phyloP scores from a whole-genome alignment of 2,797 vertebrate genomes.

The Danio tinwini region DNA sequence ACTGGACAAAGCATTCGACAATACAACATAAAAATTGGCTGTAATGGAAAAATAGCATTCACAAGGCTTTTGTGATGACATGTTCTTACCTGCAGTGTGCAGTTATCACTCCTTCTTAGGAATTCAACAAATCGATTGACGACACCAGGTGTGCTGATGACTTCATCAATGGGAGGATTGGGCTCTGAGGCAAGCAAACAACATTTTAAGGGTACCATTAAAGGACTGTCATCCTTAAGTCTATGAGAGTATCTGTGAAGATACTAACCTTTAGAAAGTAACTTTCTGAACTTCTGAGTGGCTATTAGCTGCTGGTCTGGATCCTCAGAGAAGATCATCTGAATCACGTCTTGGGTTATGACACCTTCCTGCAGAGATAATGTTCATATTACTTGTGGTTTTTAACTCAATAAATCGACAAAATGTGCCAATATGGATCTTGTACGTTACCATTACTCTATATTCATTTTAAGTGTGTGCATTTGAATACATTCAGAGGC shows the following conservation, averaged over 20 bases:
- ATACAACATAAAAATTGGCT: neutral
- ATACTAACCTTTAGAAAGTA: constrained; percentile 89
- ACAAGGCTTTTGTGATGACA: neutral
- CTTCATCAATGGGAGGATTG: constrained; percentile 93
- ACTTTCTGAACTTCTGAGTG: constrained; percentile 91
- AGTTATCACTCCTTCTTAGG: constrained; percentile 89
- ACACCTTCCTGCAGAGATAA: constrained; percentile 82
- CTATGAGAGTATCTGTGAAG: neutral
- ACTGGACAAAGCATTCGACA: constrained; percentile 71
- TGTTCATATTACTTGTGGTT: constrained; percentile 2
- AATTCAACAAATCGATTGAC: constrained; percentile 92
- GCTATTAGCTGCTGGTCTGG: constrained; percentile 88
- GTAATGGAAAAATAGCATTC: neutral
- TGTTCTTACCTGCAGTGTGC: constrained; percentile 85
- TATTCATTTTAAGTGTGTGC: no score
- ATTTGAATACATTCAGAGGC: no score
- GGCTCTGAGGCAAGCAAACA: constrained; percentile 79
- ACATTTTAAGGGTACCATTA: neutral
- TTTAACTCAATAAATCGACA: neutral
- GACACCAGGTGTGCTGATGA: constrained; percentile 88
- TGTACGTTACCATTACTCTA: no score
- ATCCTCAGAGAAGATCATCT: constrained; percentile 93
- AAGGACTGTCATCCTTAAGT: neutral
- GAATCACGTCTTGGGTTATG: constrained; percentile 90
- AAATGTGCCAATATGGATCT: neutral